Evolutionary conservation across 2,113 vertebrate species (phyloP).

Genomic region (Tapirus terrestris): DNA sequence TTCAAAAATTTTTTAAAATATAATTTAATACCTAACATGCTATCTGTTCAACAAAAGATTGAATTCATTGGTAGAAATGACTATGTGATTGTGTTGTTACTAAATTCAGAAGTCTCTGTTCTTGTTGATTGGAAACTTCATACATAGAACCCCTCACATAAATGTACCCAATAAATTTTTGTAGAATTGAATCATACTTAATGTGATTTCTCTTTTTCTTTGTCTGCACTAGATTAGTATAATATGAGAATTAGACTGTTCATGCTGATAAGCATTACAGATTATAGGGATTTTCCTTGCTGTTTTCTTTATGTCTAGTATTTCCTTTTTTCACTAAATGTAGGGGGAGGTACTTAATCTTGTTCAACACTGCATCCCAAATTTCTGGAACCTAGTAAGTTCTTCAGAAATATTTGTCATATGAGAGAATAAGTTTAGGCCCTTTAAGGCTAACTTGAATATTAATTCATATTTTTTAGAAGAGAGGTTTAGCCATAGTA

Average conservation of each 20-base stretch:
- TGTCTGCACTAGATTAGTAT: not conserved
- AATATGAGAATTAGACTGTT: not conserved
- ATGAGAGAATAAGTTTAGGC: not conserved
- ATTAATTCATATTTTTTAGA: constrained; percentile 35
- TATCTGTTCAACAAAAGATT: not conserved
- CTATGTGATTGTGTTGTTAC: not conserved
- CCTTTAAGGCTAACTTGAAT: not conserved
- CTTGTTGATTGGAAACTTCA: constrained; percentile 8
- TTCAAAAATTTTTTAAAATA: not conserved
- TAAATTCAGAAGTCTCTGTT: constrained; percentile 30
- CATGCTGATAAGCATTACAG: not conserved
- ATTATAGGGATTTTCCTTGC: not conserved
- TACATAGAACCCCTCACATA: not conserved
- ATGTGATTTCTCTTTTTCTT: constrained; percentile 33
- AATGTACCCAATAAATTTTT: not conserved
- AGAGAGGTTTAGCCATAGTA: not conserved
- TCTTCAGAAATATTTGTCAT: constrained; percentile 1
- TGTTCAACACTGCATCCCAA: not conserved
- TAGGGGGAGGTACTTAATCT: not conserved
- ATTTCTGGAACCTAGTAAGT: not conserved
- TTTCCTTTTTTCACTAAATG: not conserved
- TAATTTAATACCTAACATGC: not conserved
- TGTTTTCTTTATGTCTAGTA: not conserved
- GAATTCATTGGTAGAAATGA: constrained; percentile 2
- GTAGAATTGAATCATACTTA: not conserved